These are phyloP conservation scores for Ectobius pallidus DNA, from an alignment of 2,888 invertebrate genomes.

Conservation along the genomic window DNA sequence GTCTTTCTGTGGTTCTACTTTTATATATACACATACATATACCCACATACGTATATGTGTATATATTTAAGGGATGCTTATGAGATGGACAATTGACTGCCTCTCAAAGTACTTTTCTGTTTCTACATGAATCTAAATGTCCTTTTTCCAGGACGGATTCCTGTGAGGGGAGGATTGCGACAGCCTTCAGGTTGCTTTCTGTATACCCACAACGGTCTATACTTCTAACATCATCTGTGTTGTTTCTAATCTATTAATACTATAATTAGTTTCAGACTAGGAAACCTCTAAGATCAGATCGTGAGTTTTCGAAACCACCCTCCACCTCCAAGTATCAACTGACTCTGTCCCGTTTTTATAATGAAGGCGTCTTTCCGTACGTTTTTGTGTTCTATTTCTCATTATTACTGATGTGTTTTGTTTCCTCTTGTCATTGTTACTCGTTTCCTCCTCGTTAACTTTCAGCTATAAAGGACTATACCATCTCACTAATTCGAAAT, in stretches of 20 bases:
- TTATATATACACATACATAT: too few species aligned
- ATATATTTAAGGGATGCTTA: slow-evolving; percentile 18
- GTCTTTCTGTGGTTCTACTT: slow-evolving; percentile 15
- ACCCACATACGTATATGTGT: too few species aligned
- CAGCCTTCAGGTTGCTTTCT: slow-evolving; percentile 29
- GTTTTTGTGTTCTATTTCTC: slow-evolving; percentile 41
- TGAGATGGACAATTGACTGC: slow-evolving; percentile 26
- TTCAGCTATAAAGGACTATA: slow-evolving; percentile 35
- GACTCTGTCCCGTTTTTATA: slow-evolving; percentile 58
- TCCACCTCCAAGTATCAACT: slow-evolving; percentile 65
- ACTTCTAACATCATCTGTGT: slow-evolving; percentile 15
- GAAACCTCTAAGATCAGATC: slow-evolving; percentile 31
- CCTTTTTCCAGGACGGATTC: slow-evolving; percentile 34
- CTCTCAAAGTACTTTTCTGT: slow-evolving; percentile 27
- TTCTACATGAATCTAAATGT: slow-evolving; percentile 29
- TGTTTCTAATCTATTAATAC: slow-evolving; percentile 16
- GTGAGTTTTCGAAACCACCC: slow-evolving; percentile 49
- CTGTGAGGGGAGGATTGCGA: slow-evolving; percentile 8
- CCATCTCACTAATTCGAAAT: slow-evolving; percentile 22
- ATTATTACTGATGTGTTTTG: slow-evolving; percentile 41
- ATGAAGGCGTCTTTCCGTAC: slow-evolving; percentile 38
- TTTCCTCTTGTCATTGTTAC: slow-evolving; percentile 43
- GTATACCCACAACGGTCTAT: slow-evolving; percentile 24
- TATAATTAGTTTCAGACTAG: slow-evolving; percentile 35
- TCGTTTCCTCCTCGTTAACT: slow-evolving; percentile 57